phyloP scores from a whole-genome alignment of 2,113 vertebrate species.

The Capreolus pygargus region DNA sequence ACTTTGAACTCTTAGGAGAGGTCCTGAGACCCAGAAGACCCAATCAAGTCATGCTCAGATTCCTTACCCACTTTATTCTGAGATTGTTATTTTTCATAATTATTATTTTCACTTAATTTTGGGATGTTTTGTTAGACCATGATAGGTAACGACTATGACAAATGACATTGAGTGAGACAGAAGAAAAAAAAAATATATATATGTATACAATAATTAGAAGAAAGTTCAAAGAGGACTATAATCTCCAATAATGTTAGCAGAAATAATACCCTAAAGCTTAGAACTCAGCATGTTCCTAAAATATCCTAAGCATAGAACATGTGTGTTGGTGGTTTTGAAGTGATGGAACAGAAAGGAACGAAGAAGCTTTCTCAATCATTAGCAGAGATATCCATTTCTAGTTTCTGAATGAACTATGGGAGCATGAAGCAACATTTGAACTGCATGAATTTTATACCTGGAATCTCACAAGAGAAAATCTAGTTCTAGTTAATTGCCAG shows the following conservation, averaged over 20 bases:
- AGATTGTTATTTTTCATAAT: neutral
- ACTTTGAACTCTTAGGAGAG: neutral
- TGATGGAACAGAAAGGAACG: neutral
- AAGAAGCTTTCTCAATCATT: neutral
- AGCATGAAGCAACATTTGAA: neutral
- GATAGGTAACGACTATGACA: neutral
- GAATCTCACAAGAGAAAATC: neutral
- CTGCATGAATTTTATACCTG: neutral
- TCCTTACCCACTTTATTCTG: neutral
- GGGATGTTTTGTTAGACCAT: neutral
- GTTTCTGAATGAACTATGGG: neutral
- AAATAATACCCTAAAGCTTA: neutral
- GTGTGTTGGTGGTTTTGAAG: neutral
- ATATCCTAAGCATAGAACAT: neutral
- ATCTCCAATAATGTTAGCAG: neutral
- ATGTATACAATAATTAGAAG: neutral
- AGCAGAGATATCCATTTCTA: neutral
- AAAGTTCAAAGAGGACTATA: neutral
- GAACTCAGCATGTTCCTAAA: neutral
- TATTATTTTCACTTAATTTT: neutral
- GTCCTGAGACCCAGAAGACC: neutral
- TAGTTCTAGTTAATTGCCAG: neutral
- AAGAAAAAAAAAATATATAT: neutral
- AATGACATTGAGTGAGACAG: neutral
- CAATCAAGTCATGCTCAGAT: neutral